Conservation (phyloP, 2,888 invertebrate genomes). For the Habroteleia sp. region DNA sequence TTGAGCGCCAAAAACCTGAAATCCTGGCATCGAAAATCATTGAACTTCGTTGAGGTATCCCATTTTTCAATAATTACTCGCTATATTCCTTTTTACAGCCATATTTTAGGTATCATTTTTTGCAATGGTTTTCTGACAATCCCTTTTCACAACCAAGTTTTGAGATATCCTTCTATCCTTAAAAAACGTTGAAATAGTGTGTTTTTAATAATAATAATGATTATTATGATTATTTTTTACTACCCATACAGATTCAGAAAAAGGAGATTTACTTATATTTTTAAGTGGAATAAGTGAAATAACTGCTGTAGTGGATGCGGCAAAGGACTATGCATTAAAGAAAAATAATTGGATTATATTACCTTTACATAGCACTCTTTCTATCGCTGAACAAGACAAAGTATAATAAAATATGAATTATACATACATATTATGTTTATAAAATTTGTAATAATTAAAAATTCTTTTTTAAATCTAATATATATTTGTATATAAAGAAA, state of each 20-base stretch:
- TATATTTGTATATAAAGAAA: background rate
- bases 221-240: constrained; percentile 55
- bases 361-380: constrained; percentile 75
- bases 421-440: constrained; percentile 12
- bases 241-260: constrained; percentile 90
- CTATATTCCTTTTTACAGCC: too few relatives aligned
- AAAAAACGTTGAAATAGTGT: too few relatives aligned
- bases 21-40: too few relatives aligned
- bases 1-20: too few relatives aligned
- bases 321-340: constrained; percentile 89
- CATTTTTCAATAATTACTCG: too few relatives aligned
- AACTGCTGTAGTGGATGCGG: constrained; percentile 91
- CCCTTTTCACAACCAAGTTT: too few relatives aligned
- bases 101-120: too few relatives aligned
- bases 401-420: too few relatives aligned
- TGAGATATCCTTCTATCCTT: too few relatives aligned
- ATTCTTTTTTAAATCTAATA: background rate
- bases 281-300: constrained; percentile 97
- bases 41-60: too few relatives aligned
- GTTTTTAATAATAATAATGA: too few relatives aligned
- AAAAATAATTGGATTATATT: constrained; percentile 82
- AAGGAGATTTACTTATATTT: constrained; percentile 97
- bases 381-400: constrained; percentile 97
- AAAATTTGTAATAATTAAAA: background rate
- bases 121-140: too few relatives aligned